Evolutionary conservation across 2,888 invertebrate genomes (phyloP).

Genomic region (Temnothorax ravouxi): DNA sequence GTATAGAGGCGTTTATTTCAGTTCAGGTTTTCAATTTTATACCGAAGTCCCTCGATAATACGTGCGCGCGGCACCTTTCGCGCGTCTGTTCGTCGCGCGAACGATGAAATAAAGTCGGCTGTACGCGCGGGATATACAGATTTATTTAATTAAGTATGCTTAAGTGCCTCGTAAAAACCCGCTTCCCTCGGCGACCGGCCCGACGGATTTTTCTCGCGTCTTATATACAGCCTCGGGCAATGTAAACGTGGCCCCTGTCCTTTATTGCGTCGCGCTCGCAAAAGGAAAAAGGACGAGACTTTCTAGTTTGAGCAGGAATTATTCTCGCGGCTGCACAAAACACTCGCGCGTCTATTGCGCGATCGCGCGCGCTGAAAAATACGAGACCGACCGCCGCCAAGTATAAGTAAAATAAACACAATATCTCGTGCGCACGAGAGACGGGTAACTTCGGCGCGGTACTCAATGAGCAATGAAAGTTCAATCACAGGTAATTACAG

Average conservation of each 20-base stretch:
- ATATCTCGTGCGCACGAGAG: slow-evolving; percentile 48
- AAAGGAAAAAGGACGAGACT: background rate
- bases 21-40: slow-evolving; percentile 19
- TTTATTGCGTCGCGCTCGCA: slow-evolving; percentile 8
- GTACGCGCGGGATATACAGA: slow-evolving; percentile 1
- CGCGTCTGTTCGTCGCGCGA: slow-evolving; percentile 34
- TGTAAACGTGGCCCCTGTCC: background rate
- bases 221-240: background rate
- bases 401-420: slow-evolving; percentile 55
- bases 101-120: slow-evolving; percentile 23
- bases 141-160: slow-evolving; percentile 66
- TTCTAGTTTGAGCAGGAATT: background rate
- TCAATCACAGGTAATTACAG: slow-evolving; percentile 68
- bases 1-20: slow-evolving; percentile 59
- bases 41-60: slow-evolving; percentile 46
- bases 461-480: slow-evolving; percentile 65
- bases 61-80: slow-evolving; percentile 44
- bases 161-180: slow-evolving; percentile 38
- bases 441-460: slow-evolving; percentile 53
- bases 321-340: background rate
- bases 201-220: background rate
- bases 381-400: background rate
- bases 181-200: background rate
- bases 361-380: slow-evolving; percentile 17
- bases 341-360: background rate